These are phyloP conservation scores for Bucorvus abyssinicus DNA, from an alignment of 2,797 vertebrate species.

Conservation along the genomic window DNA sequence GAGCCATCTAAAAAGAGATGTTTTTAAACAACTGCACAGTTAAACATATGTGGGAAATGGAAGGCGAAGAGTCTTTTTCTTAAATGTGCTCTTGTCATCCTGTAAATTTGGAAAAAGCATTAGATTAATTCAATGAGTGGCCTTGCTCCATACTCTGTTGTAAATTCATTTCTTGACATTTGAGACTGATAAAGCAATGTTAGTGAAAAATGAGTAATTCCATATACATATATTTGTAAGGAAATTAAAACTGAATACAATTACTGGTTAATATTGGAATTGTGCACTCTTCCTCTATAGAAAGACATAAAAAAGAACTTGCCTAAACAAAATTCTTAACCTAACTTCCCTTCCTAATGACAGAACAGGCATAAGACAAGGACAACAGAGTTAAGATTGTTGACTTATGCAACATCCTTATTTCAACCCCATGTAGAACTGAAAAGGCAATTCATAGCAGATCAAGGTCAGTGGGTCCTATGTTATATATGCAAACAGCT, in stretches of 20 bases:
- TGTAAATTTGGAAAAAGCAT: conserved; percentile 16
- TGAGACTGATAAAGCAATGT: background rate
- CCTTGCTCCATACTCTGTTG: background rate
- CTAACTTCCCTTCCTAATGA: background rate
- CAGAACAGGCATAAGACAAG: background rate
- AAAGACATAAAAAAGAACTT: background rate
- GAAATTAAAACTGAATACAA: background rate
- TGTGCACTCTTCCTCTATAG: background rate
- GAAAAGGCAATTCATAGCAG: background rate
- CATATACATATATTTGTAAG: background rate
- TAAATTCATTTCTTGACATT: conserved; percentile 8
- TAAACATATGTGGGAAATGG: background rate
- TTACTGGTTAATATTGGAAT: background rate
- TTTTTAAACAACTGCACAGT: background rate
- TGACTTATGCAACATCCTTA: background rate
- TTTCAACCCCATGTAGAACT: background rate
- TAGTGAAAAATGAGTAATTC: background rate
- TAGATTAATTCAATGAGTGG: background rate
- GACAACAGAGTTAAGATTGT: background rate
- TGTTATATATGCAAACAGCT: background rate
- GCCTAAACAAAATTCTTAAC: background rate
- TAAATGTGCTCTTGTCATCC: background rate
- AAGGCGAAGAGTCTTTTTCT: no score
- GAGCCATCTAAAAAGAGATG: background rate
- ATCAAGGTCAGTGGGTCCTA: background rate